Evolutionary conservation across 2,113 vertebrate species (phyloP), one percentile per base, ranked within the genome.

Genomic region (Clarias magur): DNA sequence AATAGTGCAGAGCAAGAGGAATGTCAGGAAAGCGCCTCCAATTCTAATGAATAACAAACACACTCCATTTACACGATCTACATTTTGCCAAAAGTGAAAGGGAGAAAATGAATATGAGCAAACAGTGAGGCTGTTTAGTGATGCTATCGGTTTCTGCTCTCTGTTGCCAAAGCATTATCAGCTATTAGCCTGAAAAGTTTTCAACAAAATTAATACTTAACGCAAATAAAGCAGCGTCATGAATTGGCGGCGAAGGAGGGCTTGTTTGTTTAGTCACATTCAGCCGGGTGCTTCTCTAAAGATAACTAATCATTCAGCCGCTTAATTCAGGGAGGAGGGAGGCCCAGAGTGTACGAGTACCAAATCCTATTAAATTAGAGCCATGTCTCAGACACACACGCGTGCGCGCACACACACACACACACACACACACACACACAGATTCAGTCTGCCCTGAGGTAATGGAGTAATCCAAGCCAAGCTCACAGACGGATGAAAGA

Each of bases 351-450:
- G 76, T 85, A 86, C 16, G 25, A 70, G 80, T 85, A 76, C 80
- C 70, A 87, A 87, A 87, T 83, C 80, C 59, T 54, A 88, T 88
- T 83, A 86, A 89, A 87, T 89, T 89, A 87, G 75, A 86, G 57
- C 75, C 85, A 34, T 57, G 68, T 87, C 83, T 83, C 76, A 73
- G 63, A 19, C 57, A 48, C 30, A 42, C 65, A 84, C 56, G 67
- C 67, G 82, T n/a, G n/a, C n/a, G n/a, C n/a, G n/a, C n/a, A n/a
- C n/a, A n/a, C n/a, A n/a, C n/a, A n/a, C n/a, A n/a, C n/a, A n/a
- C n/a, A n/a, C 76, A 79, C 48, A 81, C 83, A 84, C 57, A 81
- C 83, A 54, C 57, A 84, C 75, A 80, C 59, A 68, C 78, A 83
- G 15, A 83, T 82, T 67, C 84, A 79, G 75, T 68, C 75, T 19